Conservation (phyloP, 1,140 invertebrate genomes). For the Papilio polytes region DNA sequence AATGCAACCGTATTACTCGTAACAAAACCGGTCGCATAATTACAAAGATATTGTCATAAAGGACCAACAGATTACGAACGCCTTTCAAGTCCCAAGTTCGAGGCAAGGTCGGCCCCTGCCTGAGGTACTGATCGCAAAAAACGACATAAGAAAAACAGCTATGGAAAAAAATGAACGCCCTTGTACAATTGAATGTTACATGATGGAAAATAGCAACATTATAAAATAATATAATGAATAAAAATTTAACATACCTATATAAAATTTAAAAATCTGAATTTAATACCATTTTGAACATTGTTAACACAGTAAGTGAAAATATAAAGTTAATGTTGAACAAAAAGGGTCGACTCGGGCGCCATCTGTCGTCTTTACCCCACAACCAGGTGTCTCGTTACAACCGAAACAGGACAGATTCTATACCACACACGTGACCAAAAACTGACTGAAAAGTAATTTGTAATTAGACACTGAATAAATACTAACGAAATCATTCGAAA, state of each 20-base stretch:
- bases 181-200: constrained; percentile 32
- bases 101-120: constrained; percentile 48
- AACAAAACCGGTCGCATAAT: background rate
- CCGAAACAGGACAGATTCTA: background rate
- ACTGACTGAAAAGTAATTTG: background rate
- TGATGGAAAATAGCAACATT: background rate
- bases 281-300: background rate
- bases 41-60: background rate
- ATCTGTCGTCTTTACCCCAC: background rate
- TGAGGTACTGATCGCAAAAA: constrained; percentile 43
- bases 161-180: constrained; percentile 30
- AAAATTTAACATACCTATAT: too few species aligned
- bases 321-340: background rate
- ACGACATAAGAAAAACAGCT: constrained; percentile 7
- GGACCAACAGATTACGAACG: constrained; percentile 44
- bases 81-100: constrained; percentile 50
- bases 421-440: background rate
- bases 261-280: too few species aligned
- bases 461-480: too few species aligned
- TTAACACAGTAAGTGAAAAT: background rate
- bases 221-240: background rate
- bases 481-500: too few species aligned
- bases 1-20: background rate
- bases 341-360: background rate
- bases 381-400: background rate